These are phyloP conservation scores for Anguilla rostrata DNA, from an alignment of 2,113 vertebrate species.

Conservation along the genomic window DNA sequence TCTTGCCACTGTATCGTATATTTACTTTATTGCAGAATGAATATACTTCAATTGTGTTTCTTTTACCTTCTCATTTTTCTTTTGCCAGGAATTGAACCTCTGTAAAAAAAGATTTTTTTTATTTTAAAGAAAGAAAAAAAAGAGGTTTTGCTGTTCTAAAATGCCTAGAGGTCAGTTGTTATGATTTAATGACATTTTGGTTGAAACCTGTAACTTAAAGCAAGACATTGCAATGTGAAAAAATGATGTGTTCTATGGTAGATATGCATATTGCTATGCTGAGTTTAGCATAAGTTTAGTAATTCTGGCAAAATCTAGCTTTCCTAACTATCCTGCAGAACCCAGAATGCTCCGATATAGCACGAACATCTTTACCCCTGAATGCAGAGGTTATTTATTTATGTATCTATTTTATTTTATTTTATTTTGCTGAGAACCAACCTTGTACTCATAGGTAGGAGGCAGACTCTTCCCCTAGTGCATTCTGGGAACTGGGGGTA, in stretches of 20 bases:
- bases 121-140: too few species aligned
- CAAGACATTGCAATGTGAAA: too few species aligned
- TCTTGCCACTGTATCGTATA: background rate
- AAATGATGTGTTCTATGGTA: too few species aligned
- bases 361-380: too few species aligned
- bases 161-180: background rate
- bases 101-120: too few species aligned
- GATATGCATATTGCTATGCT: background rate
- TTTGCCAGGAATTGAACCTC: too few species aligned
- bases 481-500: too few species aligned
- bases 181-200: background rate
- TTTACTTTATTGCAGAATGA: background rate
- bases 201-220: background rate
- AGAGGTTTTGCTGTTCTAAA: background rate
- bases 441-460: too few species aligned
- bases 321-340: background rate
- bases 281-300: background rate
- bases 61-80: background rate
- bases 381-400: too few species aligned
- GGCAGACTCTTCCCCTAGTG: too few species aligned
- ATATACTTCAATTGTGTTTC: background rate
- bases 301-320: background rate
- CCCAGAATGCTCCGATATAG: background rate
- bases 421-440: too few species aligned
- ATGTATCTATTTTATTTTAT: too few species aligned